Conservation (phyloP, 2,113 vertebrate species). For the Lamprotornis superbus region DNA sequence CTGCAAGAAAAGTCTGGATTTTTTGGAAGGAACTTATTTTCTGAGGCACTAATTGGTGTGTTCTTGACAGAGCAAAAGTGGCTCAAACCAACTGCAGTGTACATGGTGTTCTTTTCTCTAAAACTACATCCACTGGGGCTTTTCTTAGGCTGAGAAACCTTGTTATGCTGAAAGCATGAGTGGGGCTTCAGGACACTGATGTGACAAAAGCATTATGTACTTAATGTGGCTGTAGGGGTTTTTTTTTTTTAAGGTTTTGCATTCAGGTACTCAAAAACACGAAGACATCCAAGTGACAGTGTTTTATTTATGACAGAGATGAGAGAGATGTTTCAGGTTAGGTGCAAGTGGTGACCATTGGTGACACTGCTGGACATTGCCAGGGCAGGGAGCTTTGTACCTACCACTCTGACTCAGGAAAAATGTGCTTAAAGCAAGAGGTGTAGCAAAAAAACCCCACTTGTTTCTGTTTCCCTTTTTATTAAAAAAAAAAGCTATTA, state of each 20-base stretch:
- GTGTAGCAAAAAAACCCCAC: rapidly evolving
- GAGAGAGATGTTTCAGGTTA: not conserved
- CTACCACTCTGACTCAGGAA: not conserved
- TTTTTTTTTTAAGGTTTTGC: not conserved
- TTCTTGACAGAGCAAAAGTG: not conserved
- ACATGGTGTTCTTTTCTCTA: not conserved
- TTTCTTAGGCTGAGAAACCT: not conserved
- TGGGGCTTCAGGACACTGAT: not conserved
- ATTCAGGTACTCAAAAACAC: not conserved
- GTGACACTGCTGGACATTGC: not conserved
- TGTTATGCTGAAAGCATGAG: not conserved
- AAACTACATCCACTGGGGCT: not conserved
- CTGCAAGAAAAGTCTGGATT: not conserved
- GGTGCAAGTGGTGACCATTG: not conserved
- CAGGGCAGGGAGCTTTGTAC: not conserved
- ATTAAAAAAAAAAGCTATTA: not conserved
- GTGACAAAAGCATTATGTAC: not conserved
- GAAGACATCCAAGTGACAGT: not conserved
- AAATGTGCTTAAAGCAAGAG: not conserved
- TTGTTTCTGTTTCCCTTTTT: not conserved
- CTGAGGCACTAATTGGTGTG: not conserved
- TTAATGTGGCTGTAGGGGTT: not conserved
- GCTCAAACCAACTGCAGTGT: not conserved
- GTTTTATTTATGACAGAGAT: not conserved
- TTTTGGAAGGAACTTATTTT: not conserved